Percentiles rank a stretch among this genome's conserved stretches.
phyloP scores from a whole-genome alignment of 2,797 vertebrate species.

The Parotocinclus haroldoi region DNA sequence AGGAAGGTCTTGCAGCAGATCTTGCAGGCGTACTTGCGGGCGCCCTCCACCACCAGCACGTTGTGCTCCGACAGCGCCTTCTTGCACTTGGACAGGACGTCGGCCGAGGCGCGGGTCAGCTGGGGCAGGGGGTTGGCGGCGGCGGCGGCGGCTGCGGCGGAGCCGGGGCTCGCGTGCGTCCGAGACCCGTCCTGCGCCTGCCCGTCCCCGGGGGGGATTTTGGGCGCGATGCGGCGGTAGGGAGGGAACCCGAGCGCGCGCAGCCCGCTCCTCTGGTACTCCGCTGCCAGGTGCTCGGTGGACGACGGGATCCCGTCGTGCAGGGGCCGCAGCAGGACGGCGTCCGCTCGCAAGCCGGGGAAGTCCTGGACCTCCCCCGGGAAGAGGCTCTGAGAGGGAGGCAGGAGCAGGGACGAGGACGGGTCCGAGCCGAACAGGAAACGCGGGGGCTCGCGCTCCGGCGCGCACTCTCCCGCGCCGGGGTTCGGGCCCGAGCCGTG shows the following conservation, averaged over 20 bases:
- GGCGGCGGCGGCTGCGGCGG: slow-evolving; percentile 39
- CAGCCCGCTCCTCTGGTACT: slow-evolving; percentile 85
- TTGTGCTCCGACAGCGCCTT: slow-evolving; percentile 98
- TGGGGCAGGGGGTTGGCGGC: slow-evolving; percentile 75
- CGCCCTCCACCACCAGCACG: slow-evolving; percentile 94
- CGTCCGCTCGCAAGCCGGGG: slow-evolving; percentile 75
- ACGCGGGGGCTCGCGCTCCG: slow-evolving; percentile 67
- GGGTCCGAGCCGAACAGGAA: slow-evolving; percentile 83
- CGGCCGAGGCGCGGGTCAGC: slow-evolving; percentile 89
- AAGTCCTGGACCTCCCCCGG: slow-evolving; percentile 68
- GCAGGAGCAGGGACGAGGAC: slow-evolving; percentile 66
- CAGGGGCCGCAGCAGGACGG: slow-evolving; percentile 82
- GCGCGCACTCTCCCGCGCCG: slow-evolving; percentile 82
- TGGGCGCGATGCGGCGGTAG: slow-evolving; percentile 92
- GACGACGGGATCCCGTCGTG: slow-evolving; percentile 80
- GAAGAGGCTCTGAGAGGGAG: slow-evolving; percentile 53
- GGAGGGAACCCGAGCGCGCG: slow-evolving; percentile 82
- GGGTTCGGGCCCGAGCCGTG: slow-evolving; percentile 79
- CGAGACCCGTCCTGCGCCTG: slow-evolving; percentile 73
- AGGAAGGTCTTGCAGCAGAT: slow-evolving; percentile 99
- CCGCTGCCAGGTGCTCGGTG: slow-evolving; percentile 82
- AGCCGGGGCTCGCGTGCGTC: slow-evolving; percentile 58
- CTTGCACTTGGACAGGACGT: slow-evolving; percentile 97
- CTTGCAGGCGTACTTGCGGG: slow-evolving; percentile 95
- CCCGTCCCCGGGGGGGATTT: slow-evolving; percentile 70